phyloP scores from a whole-genome alignment of 1,140 invertebrate genomes.

The Druon quercuslanigerum region DNA sequence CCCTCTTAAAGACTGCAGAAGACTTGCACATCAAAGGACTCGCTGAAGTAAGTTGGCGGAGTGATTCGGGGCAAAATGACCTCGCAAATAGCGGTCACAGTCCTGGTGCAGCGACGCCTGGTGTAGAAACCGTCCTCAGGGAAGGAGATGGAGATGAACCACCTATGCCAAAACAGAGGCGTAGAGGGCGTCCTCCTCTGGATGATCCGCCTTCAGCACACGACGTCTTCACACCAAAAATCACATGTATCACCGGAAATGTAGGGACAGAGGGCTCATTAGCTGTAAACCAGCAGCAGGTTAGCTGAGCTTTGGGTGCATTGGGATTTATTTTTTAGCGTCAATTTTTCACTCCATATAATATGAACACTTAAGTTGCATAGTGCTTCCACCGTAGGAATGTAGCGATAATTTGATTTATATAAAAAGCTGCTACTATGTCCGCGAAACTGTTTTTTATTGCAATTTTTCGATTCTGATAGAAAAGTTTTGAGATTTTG shows the following conservation, averaged over 20 bases:
- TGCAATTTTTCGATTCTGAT: background rate
- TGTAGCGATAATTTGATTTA: conserved; percentile 17
- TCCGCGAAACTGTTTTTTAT: background rate
- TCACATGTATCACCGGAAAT: conserved; percentile 75
- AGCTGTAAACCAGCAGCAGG: conserved; percentile 60
- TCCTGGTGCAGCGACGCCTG: conserved; percentile 67
- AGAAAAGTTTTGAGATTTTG: no score
- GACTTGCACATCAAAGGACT: conserved; percentile 93
- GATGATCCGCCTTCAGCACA: conserved; percentile 78
- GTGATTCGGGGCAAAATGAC: conserved; percentile 76
- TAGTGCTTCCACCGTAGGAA: background rate
- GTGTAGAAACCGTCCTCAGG: conserved; percentile 73
- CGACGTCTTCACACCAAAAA: conserved; percentile 76
- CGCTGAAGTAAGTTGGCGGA: conserved; percentile 90
- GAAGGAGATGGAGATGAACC: conserved; percentile 66
- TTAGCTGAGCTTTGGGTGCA: conserved; percentile 51
- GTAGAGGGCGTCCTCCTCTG: conserved; percentile 79
- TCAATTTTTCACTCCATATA: background rate
- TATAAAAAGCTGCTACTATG: background rate
- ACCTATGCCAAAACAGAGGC: conserved; percentile 74
- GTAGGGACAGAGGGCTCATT: conserved; percentile 66
- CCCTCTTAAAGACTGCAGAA: conserved; percentile 92
- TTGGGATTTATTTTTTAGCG: conserved; percentile 4
- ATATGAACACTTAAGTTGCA: conserved; percentile 11
- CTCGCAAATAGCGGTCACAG: conserved; percentile 69